A percentile compares a stretch with the other conserved stretches of the same genome.
Conservation (phyloP, 2,888 invertebrate genomes). For the Poecilobothrus nobilitatus region DNA sequence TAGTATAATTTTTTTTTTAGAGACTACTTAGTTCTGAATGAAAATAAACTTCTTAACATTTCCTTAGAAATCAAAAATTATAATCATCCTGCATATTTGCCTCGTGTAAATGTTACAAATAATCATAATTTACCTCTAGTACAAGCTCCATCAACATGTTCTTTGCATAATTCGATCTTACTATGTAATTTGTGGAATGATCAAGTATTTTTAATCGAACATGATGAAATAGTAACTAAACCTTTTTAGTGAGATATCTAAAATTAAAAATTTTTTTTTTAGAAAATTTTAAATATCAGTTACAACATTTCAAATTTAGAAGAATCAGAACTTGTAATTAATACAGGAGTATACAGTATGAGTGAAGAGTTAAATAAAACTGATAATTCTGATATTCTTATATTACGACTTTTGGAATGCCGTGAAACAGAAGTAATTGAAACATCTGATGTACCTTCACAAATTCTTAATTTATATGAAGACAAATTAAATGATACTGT, state of each 20-base stretch:
- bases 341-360: not conserved
- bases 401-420: not conserved
- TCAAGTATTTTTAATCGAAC: not conserved
- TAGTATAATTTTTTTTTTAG: not conserved
- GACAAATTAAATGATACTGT: not conserved
- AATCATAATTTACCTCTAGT: not conserved
- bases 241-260: not conserved
- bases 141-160: not conserved
- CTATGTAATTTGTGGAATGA: not conserved
- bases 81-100: not conserved
- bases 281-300: not conserved
- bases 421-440: not conserved
- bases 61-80: not conserved
- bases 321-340: not conserved
- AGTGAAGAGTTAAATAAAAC: not conserved
- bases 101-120: not conserved
- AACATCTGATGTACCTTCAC: not conserved
- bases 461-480: not conserved
- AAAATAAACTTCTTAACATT: not conserved
- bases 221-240: not conserved
- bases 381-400: not conserved
- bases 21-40: not conserved
- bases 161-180: not conserved
- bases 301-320: not conserved
- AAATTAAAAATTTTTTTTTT: not conserved